Evolutionary conservation across 2,113 vertebrate species (phyloP).

Genomic region (Salvelinus fontinalis): DNA sequence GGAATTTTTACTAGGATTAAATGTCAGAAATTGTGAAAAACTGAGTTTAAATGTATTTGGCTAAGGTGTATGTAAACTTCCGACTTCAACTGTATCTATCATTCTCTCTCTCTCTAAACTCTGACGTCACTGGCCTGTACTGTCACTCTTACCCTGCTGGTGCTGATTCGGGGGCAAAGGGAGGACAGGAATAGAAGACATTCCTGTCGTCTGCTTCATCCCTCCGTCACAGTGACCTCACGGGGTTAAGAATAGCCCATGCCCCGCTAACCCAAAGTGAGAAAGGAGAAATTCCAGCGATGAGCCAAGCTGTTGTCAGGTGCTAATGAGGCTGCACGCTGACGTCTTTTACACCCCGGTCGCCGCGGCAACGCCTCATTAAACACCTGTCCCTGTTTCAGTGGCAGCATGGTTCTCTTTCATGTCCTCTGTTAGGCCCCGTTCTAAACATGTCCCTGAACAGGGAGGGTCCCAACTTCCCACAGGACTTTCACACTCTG

Average conservation of each 20-base stretch:
- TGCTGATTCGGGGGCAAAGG: slow-evolving; percentile 9
- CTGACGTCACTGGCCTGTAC: neutral
- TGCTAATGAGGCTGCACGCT: slow-evolving; percentile 59
- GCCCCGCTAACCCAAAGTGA: slow-evolving; percentile 46
- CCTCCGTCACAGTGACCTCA: slow-evolving; percentile 55
- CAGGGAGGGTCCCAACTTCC: neutral
- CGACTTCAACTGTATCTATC: neutral
- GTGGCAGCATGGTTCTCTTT: slow-evolving; percentile 22
- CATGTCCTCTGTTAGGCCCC: slow-evolving; percentile 25
- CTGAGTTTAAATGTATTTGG: no score
- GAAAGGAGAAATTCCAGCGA: slow-evolving; percentile 57
- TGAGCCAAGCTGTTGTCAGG: slow-evolving; percentile 54
- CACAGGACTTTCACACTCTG: no score
- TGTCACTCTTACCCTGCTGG: neutral
- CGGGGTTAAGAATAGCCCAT: slow-evolving; percentile 59
- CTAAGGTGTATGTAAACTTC: no score
- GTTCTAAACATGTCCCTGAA: slow-evolving; percentile 7
- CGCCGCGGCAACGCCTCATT: slow-evolving; percentile 55
- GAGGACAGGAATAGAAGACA: slow-evolving; percentile 32
- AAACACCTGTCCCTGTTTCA: slow-evolving; percentile 52
- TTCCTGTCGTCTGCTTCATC: slow-evolving; percentile 36
- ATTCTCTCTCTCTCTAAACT: neutral
- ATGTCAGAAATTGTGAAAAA: no score
- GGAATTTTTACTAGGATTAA: no score
- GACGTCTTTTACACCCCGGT: slow-evolving; percentile 57